Base-by-base conservation (phyloP, 2,888 invertebrate species). In the Thymelicus lineola region DNA sequence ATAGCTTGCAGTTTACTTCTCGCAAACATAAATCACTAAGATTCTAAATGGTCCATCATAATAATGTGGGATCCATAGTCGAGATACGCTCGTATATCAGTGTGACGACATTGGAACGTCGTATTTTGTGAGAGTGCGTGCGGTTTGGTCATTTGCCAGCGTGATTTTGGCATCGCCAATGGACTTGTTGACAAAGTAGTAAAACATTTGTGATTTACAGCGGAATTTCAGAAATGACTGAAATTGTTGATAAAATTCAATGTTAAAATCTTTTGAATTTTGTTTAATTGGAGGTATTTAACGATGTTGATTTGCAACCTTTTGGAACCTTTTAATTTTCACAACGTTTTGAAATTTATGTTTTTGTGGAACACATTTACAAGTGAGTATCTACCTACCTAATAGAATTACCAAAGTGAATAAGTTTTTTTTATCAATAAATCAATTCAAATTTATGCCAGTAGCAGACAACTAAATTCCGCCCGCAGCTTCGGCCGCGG, bases 91-190 rank as follows among this genome's bases (percentile, higher is more conserved):
- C 35, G 36, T 55, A 53, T 67, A 61, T 62, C 68, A 61, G 55
- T 46, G 7, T 36, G 38, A 68, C 36, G 36, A 62, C 68, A 68
- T 68, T 68, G 57, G 38, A 66, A 55, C 67, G 9, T 36, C 42
- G 61, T 55, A 45, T 53, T 46, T 17, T 17, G 35, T 57, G 48
- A 28, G 42, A 61, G 66, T 61, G 67, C 45, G 14, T 45, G 61
- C 38, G 28, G 61, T 55, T 67, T 67, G 67, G 61, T 61, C 55
- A 55, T 67, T 67, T 67, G 67, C 67, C 61, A 67, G 36, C 61
- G 28, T 36, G 53, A 55, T 55, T 62, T 67, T 61, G 67, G 48
- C 59, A 38, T 66, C 53, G 20, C 15, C 20, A 35, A 62, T 48
- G 20, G 15, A 48, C 61, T n/a, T 45, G 50, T 36, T 67, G 57